A percentile compares a stretch with the other conserved stretches of the same genome.
These are phyloP conservation scores for Nycticebus coucang DNA, from an alignment of 2,113 vertebrate genomes.

Conservation along the genomic window DNA sequence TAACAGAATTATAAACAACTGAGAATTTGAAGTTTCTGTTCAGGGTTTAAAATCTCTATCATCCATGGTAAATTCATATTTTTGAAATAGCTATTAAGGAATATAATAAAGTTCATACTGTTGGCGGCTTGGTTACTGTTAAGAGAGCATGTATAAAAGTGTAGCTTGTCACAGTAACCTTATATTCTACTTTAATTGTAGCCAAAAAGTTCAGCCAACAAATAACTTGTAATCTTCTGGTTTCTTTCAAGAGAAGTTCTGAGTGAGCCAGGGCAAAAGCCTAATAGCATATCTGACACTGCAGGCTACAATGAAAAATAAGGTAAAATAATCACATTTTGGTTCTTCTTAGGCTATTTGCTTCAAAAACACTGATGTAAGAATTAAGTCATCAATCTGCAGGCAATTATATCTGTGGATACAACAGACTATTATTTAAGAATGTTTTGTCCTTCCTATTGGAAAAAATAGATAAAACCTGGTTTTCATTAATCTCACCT, in stretches of 20 bases:
- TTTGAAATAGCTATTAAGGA: constrained; percentile 42
- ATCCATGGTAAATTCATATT: constrained; percentile 39
- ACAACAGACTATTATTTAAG: constrained; percentile 3
- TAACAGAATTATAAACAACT: constrained; percentile 46
- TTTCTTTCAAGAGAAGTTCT: constrained; percentile 11
- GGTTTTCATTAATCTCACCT: constrained; percentile 22
- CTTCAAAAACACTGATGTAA: constrained; percentile 46
- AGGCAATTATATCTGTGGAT: constrained; percentile 1
- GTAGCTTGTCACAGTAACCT: constrained; percentile 40
- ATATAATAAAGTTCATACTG: constrained; percentile 5
- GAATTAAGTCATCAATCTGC: constrained; percentile 52
- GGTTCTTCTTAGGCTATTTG: not conserved
- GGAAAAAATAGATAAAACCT: not conserved
- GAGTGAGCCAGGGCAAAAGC: constrained; percentile 4
- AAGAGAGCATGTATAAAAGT: constrained; percentile 26
- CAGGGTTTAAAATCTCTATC: constrained; percentile 1
- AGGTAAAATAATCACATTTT: constrained; percentile 24
- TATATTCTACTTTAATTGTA: constrained; percentile 31
- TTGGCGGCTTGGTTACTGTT: constrained; percentile 9
- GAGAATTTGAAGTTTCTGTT: constrained; percentile 32
- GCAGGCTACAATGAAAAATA: not conserved
- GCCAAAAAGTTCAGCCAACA: not conserved
- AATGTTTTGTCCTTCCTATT: constrained; percentile 11
- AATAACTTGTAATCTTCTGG: constrained; percentile 37
- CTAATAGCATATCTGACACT: not conserved